These are phyloP conservation scores for Xyliphius kryptos DNA, from an alignment of 2,113 vertebrate genomes.

Conservation along the genomic window DNA sequence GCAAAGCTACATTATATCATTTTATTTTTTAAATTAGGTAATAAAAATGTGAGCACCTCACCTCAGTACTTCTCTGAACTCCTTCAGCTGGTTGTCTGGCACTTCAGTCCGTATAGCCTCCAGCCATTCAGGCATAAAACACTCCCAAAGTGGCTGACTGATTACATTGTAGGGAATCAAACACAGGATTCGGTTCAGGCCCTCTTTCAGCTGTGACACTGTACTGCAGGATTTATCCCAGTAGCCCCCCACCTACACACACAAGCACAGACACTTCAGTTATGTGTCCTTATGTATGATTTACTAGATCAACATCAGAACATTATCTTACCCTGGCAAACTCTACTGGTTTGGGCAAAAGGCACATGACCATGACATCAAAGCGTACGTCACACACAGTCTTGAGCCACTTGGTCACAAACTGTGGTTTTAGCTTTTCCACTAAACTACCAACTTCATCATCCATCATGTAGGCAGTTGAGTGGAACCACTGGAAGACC, in stretches of 20 bases:
- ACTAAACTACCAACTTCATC: slow-evolving; percentile 97
- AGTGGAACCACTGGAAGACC: slow-evolving; percentile 99
- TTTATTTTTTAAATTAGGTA: too few relatives aligned
- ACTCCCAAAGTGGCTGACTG: slow-evolving; percentile 93
- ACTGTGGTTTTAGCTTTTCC: slow-evolving; percentile 98
- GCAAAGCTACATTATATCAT: too few relatives aligned
- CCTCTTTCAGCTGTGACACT: slow-evolving; percentile 94
- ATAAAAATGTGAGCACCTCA: too few relatives aligned
- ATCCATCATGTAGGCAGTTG: slow-evolving; percentile 98
- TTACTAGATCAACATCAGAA: not conserved
- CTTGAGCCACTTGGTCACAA: slow-evolving; percentile 98
- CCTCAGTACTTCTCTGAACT: slow-evolving; percentile 97
- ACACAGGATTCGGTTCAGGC: slow-evolving; percentile 92
- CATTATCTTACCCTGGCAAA: slow-evolving; percentile 85
- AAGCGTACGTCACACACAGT: slow-evolving; percentile 96
- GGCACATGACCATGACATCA: slow-evolving; percentile 99
- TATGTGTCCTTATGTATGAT: not conserved
- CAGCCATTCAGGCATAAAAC: slow-evolving; percentile 97
- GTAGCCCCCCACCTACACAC: slow-evolving; percentile 86
- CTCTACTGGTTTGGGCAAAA: slow-evolving; percentile 96
- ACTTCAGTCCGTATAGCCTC: slow-evolving; percentile 95
- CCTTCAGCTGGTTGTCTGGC: slow-evolving; percentile 88
- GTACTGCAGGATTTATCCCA: slow-evolving; percentile 97
- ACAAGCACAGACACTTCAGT: not conserved
- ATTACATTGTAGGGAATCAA: slow-evolving; percentile 98